A percentile compares a stretch with the other conserved stretches of the same genome.
These are phyloP conservation scores for Mus spicilegus DNA, from an alignment of 2,113 vertebrate genomes.

Conservation along the genomic window DNA sequence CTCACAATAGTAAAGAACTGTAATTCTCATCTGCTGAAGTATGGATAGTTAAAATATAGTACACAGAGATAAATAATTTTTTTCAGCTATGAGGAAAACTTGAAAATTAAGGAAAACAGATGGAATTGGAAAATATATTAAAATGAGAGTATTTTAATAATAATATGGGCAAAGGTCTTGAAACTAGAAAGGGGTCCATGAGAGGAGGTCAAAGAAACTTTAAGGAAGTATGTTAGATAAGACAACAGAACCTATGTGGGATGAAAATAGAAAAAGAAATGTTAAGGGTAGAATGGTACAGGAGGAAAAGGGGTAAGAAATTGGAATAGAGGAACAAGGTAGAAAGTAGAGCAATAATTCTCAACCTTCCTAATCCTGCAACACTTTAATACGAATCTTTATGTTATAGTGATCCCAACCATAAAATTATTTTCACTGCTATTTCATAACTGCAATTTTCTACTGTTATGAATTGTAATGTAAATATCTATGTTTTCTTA, in stretches of 20 bases:
- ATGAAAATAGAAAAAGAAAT: neutral
- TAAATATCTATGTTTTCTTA: neutral
- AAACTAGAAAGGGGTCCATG: neutral
- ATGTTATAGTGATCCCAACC: neutral
- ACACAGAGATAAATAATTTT: neutral
- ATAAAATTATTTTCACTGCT: neutral
- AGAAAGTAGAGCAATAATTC: neutral
- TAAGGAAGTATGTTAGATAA: neutral
- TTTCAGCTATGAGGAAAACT: neutral
- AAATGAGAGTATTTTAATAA: neutral
- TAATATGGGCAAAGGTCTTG: neutral
- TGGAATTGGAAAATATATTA: neutral
- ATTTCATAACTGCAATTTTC: neutral
- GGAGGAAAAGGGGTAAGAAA: neutral
- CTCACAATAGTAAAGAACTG: neutral
- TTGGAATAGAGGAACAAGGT: neutral
- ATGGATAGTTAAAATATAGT: neutral
- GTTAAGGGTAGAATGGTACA: neutral
- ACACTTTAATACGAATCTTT: neutral
- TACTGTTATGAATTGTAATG: neutral
- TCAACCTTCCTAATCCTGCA: neutral
- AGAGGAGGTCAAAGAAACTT: neutral
- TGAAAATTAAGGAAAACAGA: neutral
- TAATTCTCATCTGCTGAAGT: neutral
- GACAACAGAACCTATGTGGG: neutral